Percentiles rank a stretch among this genome's conserved stretches.
Conservation (phyloP, 2,113 vertebrate genomes). For the Eretmochelys imbricata region DNA sequence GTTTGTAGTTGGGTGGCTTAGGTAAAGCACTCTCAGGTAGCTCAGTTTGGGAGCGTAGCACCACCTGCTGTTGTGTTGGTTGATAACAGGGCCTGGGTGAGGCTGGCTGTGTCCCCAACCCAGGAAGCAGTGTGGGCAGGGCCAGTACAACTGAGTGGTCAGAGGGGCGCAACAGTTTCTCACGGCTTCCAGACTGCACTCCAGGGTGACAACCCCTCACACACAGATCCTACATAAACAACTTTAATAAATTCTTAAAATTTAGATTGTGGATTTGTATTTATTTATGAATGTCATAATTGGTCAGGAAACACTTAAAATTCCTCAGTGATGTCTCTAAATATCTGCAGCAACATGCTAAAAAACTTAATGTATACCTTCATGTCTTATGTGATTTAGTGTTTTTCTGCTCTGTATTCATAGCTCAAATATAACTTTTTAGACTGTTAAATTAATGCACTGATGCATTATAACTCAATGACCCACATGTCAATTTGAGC, state of each 20-base stretch:
- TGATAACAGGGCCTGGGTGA: too few relatives aligned
- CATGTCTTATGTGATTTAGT: neutral
- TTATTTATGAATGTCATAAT: neutral
- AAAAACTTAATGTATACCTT: neutral
- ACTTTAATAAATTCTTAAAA: slow-evolving; percentile 8
- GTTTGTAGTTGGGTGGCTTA: too few relatives aligned
- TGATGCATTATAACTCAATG: slow-evolving; percentile 21
- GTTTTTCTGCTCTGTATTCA: slow-evolving; percentile 8
- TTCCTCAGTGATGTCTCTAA: neutral
- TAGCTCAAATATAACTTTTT: neutral
- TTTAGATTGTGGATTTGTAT: neutral
- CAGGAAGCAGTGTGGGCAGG: too few relatives aligned
- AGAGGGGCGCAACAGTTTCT: too few relatives aligned
- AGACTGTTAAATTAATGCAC: neutral
- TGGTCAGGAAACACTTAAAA: neutral
- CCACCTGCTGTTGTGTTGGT: too few relatives aligned
- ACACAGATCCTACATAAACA: neutral
- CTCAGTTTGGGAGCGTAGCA: too few relatives aligned
- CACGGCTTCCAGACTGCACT: too few relatives aligned
- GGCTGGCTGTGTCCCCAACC: too few relatives aligned
- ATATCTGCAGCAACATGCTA: neutral
- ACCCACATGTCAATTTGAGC: slow-evolving; percentile 34
- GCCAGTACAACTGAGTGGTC: too few relatives aligned
- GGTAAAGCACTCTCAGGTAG: too few relatives aligned
- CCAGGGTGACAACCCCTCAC: neutral